Percentiles rank a stretch among this genome's conserved stretches.
Conservation (phyloP, 2,888 invertebrate genomes). For the Petrolisthes cinctipes region DNA sequence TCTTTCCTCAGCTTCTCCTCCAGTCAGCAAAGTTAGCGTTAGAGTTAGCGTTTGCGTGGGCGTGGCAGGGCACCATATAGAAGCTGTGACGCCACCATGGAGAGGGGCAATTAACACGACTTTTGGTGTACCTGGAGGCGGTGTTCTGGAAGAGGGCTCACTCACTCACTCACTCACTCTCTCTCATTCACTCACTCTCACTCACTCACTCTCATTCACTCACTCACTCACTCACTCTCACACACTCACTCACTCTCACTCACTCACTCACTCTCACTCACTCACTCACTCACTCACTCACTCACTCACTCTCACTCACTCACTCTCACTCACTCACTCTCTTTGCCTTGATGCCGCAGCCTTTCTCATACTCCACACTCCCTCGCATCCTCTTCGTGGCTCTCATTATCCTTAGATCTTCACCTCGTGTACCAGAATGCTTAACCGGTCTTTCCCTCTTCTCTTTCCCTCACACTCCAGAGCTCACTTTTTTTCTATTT, state of each 20-base stretch:
- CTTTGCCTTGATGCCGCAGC: not conserved
- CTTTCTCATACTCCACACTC: not conserved
- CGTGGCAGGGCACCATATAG: too few species aligned
- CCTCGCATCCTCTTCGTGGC: not conserved
- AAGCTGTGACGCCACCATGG: too few species aligned
- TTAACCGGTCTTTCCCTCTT: not conserved
- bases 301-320: slow-evolving; percentile 8
- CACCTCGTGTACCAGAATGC: not conserved
- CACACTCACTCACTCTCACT: not conserved
- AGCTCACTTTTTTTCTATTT: not conserved
- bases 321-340: slow-evolving; percentile 18
- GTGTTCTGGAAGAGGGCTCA: not conserved
- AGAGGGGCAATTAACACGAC: not conserved
- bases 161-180: slow-evolving; percentile 24
- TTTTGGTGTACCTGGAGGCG: not conserved
- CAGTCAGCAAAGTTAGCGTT: too few species aligned
- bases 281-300: slow-evolving; percentile 23
- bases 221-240: not conserved
- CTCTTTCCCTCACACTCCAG: not conserved
- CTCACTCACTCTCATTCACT: slow-evolving; percentile 12
- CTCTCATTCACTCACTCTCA: slow-evolving; percentile 1
- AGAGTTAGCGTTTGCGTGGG: too few species aligned
- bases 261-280: not conserved
- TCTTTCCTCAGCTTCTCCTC: not conserved
- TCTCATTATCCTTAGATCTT: not conserved